A percentile compares a stretch with the other conserved stretches of the same genome.
These are phyloP conservation scores for Marmota monax DNA, from an alignment of 2,113 vertebrate species.

Conservation along the genomic window DNA sequence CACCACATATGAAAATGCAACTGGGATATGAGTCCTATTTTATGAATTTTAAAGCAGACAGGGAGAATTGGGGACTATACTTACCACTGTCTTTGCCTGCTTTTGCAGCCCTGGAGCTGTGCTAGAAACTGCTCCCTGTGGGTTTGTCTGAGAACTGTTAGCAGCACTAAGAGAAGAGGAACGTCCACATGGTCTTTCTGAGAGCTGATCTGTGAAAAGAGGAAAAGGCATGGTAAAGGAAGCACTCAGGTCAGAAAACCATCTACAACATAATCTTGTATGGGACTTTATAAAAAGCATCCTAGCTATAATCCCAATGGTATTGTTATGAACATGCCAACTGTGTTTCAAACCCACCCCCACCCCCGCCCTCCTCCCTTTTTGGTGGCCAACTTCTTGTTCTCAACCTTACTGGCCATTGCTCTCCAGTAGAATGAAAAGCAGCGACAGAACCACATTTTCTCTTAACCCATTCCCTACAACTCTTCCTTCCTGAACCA, in stretches of 20 bases:
- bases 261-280: neutral
- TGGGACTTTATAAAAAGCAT: neutral
- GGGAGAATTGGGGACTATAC: neutral
- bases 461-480: conserved; percentile 73
- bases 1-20: neutral
- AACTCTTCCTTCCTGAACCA: conserved; percentile 66
- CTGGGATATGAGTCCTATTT: neutral
- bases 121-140: conserved; percentile 77
- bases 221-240: conserved; percentile 65
- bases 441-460: conserved; percentile 80
- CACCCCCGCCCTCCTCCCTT: neutral
- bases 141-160: conserved; percentile 85
- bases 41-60: neutral
- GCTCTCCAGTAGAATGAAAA: conserved; percentile 79
- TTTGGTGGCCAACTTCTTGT: conserved; percentile 3
- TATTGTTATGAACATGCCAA: neutral
- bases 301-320: neutral
- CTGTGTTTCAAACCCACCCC: neutral
- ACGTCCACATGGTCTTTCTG: conserved; percentile 91
- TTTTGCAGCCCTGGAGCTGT: conserved; percentile 85
- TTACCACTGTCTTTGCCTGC: conserved; percentile 94
- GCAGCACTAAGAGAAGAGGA: conserved; percentile 88
- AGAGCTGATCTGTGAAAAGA: conserved; percentile 89
- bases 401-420: conserved; percentile 76
- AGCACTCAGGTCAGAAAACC: neutral